Evolutionary conservation across 2,797 vertebrate species (phyloP).

Genomic region (Sylvilagus floridanus): DNA sequence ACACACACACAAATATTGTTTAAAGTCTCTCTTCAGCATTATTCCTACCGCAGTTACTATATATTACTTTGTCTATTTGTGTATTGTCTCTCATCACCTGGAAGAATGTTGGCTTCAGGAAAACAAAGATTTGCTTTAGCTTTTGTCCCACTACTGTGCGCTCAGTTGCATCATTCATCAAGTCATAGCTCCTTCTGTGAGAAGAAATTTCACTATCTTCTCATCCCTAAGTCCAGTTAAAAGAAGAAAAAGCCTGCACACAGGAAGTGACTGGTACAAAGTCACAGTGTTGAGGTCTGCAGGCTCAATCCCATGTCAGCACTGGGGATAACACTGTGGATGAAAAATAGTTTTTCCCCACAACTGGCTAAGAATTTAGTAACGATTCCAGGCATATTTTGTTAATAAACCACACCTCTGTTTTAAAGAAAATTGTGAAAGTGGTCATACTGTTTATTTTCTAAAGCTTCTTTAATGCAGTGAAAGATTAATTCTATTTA

Average conservation of each 20-base stretch:
- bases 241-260: conserved; percentile 35
- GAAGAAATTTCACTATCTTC: background rate
- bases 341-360: background rate
- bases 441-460: background rate
- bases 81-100: background rate
- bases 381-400: background rate
- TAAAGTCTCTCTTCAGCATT: background rate
- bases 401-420: conserved; percentile 13
- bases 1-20: background rate
- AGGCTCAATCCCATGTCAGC: background rate
- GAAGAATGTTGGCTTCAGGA: background rate
- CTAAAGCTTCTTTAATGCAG: conserved; percentile 9
- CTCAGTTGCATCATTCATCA: background rate
- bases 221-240: conserved; percentile 11
- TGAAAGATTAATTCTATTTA: background rate
- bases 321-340: background rate
- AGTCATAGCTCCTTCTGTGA: background rate
- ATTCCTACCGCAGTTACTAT: background rate
- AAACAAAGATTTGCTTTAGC: background rate
- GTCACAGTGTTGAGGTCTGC: background rate
- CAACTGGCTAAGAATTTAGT: background rate
- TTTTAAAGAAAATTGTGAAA: conserved; percentile 13
- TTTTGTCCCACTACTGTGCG: background rate
- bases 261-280: background rate
- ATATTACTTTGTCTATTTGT: background rate